Base-by-base conservation (phyloP, 1,140 invertebrate genomes). In the Nomia melanderi region DNA sequence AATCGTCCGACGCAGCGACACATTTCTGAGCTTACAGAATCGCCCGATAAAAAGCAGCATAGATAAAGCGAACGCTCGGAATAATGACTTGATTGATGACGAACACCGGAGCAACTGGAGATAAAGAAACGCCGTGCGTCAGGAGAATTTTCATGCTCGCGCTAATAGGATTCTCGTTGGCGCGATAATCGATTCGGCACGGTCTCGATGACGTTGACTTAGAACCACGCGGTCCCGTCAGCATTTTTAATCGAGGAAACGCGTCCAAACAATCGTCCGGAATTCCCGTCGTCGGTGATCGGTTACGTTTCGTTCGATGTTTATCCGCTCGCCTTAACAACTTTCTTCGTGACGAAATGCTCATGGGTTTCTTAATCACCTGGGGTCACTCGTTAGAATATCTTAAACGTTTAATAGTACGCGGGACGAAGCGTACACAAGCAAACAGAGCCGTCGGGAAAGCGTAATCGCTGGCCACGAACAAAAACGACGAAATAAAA, bases 381-480 rank as follows among this genome's bases (percentile, higher is more conserved):
- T 17, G 11, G 11, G 5, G 41, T n/a, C n/a, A 14, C 3, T 44
- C 41, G 14, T 44, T 0, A 8, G 4, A 8, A n/a, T n/a, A 6
- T 5, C 20, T 17, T 17, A 20, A 44, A 44, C 20, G 14, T 17
- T 17, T n/a, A n/a, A 50, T n/a, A 5, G 4, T 17, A 20, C 17
- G 6, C 44, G 17, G 17, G 7, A 47, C 20, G 44, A n/a, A 17
- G 20, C 33, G 33, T 5, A 50, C 20, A n/a, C 5, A n/a, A 5
- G 20, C 6, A 20, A 50, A n/a, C 33, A 36, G 8, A 8, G 8
- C 33, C 33, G 33, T 36, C 60, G 12, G 62, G 41, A 66, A 44
- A 23, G 33, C 8, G 27, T 36, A 76, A 69, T 69, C 54, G 54
- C 39, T 60, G 44, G 53, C 23, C 47, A 33, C 31, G 73, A 56